phyloP scores from a whole-genome alignment of 2,113 vertebrate species.

The Sturnus vulgaris region DNA sequence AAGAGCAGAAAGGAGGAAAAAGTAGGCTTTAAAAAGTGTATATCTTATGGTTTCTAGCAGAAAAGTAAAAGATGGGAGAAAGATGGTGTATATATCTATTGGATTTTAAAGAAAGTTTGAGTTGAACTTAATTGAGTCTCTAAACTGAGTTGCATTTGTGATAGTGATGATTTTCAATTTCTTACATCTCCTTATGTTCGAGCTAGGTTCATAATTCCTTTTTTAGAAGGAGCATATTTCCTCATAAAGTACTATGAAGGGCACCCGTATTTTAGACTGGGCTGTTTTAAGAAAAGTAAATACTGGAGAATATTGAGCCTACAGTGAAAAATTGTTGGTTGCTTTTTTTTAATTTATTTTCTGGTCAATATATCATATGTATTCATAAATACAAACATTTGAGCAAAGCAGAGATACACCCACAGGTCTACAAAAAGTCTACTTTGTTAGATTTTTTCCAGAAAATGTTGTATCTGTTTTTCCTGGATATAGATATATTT shows the following conservation, averaged over 20 bases:
- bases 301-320: background rate
- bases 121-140: background rate
- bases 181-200: background rate
- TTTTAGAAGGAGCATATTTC: background rate
- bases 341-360: background rate
- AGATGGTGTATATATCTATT: background rate
- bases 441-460: background rate
- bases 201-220: background rate
- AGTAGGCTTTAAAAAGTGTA: background rate
- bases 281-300: background rate
- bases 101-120: background rate
- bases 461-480: fast-evolving
- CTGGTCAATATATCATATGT: background rate
- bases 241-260: background rate
- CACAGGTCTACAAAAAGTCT: background rate
- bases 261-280: background rate
- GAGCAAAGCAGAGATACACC: background rate
- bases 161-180: background rate
- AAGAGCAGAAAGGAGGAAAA: background rate
- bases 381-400: background rate
- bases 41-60: background rate
- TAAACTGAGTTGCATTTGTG: background rate
- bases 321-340: background rate
- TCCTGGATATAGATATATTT: background rate
- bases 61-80: background rate